phyloP scores from a whole-genome alignment of 2,797 vertebrate genomes.

The Sciaenops ocellatus region DNA sequence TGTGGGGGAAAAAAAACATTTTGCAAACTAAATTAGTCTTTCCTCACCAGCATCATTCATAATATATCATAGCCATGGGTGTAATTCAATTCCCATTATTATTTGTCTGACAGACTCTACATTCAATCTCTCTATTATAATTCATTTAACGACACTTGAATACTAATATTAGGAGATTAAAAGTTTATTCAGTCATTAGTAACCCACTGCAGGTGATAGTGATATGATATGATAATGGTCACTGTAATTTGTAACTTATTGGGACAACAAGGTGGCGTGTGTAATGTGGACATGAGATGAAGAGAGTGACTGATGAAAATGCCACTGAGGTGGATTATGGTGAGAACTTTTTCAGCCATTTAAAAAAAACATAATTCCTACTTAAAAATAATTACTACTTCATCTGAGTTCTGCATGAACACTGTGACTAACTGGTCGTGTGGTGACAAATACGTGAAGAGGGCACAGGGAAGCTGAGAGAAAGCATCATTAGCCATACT shows the following conservation, averaged over 20 bases:
- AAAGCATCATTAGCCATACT: constrained; percentile 13
- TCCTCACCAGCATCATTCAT: constrained; percentile 59
- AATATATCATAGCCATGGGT: constrained; percentile 71
- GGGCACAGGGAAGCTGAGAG: constrained; percentile 15
- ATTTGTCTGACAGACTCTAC: constrained; percentile 40
- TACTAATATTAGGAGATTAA: constrained; percentile 11
- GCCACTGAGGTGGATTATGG: constrained; percentile 33
- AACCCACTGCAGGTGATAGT: constrained; percentile 21
- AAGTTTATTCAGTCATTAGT: constrained; percentile 21
- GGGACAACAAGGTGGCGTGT: constrained; percentile 10
- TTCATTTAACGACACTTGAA: constrained; percentile 24
- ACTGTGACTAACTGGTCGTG: constrained; percentile 22
- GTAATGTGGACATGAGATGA: constrained; percentile 52
- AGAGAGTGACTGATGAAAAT: constrained; percentile 48
- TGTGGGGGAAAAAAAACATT: constrained; percentile 34
- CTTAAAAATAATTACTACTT: constrained; percentile 16
- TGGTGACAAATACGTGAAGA: constrained; percentile 24
- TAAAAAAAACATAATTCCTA: not conserved
- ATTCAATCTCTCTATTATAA: constrained; percentile 34
- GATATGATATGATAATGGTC: constrained; percentile 14
- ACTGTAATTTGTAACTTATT: constrained; percentile 26
- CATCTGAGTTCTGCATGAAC: constrained; percentile 23
- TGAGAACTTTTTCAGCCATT: constrained; percentile 25
- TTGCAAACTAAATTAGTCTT: constrained; percentile 55
- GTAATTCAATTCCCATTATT: constrained; percentile 53